Percentiles rank a stretch among this genome's conserved stretches.
Conservation (phyloP, 2,797 vertebrate genomes). For the Nasua narica region DNA sequence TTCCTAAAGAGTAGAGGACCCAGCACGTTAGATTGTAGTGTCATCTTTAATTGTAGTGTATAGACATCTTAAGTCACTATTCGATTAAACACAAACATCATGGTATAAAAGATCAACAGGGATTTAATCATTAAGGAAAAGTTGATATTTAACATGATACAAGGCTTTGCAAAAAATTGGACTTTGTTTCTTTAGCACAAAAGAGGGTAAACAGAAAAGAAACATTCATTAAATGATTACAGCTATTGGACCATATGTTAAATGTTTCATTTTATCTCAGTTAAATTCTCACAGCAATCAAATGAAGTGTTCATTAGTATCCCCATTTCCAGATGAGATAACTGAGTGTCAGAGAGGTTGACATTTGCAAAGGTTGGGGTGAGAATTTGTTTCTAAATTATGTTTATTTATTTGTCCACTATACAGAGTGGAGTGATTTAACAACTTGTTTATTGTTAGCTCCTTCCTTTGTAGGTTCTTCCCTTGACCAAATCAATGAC, state of each 20-base stretch:
- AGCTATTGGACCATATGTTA: background rate
- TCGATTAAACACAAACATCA: conserved; percentile 38
- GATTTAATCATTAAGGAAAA: conserved; percentile 62
- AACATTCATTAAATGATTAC: background rate
- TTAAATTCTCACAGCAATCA: background rate
- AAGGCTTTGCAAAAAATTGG: conserved; percentile 20
- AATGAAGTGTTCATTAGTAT: background rate
- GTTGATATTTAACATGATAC: conserved; percentile 57
- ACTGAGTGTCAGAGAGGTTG: background rate
- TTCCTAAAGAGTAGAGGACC: background rate
- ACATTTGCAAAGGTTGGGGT: background rate
- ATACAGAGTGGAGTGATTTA: background rate
- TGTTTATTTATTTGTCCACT: background rate
- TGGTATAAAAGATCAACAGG: conserved; percentile 4
- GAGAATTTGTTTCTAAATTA: background rate
- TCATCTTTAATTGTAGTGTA: background rate
- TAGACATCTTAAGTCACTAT: conserved; percentile 19
- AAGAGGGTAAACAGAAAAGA: conserved; percentile 14
- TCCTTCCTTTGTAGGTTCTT: background rate
- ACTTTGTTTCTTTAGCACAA: conserved; percentile 30
- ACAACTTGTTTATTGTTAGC: background rate
- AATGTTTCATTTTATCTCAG: background rate
- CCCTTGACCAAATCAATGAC: background rate
- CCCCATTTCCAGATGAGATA: background rate
- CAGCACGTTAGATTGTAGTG: background rate